These are phyloP conservation scores for Tortrix viridana DNA, from an alignment of 2,888 invertebrate species.

Conservation along the genomic window DNA sequence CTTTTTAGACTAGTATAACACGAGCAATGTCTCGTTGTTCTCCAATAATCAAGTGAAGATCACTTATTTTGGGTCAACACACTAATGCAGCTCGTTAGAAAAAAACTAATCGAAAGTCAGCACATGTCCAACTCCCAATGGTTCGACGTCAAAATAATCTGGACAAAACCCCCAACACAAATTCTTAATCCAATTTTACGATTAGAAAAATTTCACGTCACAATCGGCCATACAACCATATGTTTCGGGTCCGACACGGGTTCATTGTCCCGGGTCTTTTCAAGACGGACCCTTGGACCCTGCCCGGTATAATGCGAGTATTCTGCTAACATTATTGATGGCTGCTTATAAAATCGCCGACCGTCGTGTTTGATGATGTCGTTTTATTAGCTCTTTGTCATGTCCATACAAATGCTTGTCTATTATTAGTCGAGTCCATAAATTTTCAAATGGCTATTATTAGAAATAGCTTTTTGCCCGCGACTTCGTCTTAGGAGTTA, in stretches of 20 bases:
- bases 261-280: slow-evolving; percentile 68
- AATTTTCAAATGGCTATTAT: slow-evolving; percentile 52
- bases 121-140: slow-evolving; percentile 58
- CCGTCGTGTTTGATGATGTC: slow-evolving; percentile 57
- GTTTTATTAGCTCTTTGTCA: slow-evolving; percentile 67
- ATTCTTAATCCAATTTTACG: slow-evolving; percentile 78
- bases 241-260: slow-evolving; percentile 61
- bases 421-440: slow-evolving; percentile 54
- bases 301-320: slow-evolving; percentile 49
- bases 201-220: slow-evolving; percentile 58
- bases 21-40: no score
- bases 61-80: neutral
- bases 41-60: slow-evolving; percentile 2
- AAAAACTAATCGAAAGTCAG: slow-evolving; percentile 63
- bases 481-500: no score
- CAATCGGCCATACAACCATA: slow-evolving; percentile 59
- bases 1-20: no score
- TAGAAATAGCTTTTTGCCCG: slow-evolving; percentile 45
- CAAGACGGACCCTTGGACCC: slow-evolving; percentile 58
- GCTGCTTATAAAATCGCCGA: slow-evolving; percentile 67
- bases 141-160: slow-evolving; percentile 63
- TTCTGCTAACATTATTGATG: slow-evolving; percentile 68
- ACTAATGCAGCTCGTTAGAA: slow-evolving; percentile 22
- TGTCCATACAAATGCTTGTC: slow-evolving; percentile 52
- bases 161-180: slow-evolving; percentile 62